A percentile compares a stretch with the other conserved stretches of the same genome.
Evolutionary conservation across 2,113 vertebrate genomes (phyloP).

Genomic region (Ochotona curzoniae): DNA sequence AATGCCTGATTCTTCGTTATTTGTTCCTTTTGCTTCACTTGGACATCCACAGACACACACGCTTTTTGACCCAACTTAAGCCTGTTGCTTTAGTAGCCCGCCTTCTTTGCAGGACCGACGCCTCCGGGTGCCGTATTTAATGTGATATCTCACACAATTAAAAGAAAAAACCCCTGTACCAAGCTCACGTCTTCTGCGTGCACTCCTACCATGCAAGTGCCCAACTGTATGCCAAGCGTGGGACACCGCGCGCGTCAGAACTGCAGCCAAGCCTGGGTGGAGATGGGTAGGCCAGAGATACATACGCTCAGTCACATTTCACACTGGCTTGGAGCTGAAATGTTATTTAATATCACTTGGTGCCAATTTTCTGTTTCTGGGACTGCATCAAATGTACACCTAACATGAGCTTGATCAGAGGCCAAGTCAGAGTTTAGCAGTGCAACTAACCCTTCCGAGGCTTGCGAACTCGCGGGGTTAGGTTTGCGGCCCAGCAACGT

Average conservation of each 20-base stretch:
- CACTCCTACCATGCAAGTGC: conserved; percentile 39
- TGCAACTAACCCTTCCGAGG: background rate
- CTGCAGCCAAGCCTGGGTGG: conserved; percentile 48
- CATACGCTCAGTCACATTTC: conserved; percentile 24
- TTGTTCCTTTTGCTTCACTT: background rate
- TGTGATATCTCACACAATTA: too few species aligned
- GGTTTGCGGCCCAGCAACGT: background rate
- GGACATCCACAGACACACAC: background rate
- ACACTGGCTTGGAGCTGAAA: conserved; percentile 40
- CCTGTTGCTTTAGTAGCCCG: background rate
- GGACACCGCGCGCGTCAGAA: conserved; percentile 36
- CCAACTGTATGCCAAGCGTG: background rate
- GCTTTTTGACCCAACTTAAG: background rate
- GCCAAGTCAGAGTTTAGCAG: background rate
- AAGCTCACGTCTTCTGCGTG: conserved; percentile 58
- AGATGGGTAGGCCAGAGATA: background rate
- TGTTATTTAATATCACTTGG: conserved; percentile 46
- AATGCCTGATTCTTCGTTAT: background rate
- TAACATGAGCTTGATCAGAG: conserved; percentile 32
- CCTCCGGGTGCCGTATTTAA: background rate
- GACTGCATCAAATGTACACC: background rate
- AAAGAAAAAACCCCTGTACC: conserved; percentile 57
- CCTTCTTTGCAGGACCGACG: background rate
- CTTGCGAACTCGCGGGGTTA: background rate
- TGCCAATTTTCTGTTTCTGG: conserved; percentile 39